A percentile compares a stretch with the other conserved stretches of the same genome.
phyloP scores from a whole-genome alignment of 2,797 vertebrate species.

The Molothrus ater region DNA sequence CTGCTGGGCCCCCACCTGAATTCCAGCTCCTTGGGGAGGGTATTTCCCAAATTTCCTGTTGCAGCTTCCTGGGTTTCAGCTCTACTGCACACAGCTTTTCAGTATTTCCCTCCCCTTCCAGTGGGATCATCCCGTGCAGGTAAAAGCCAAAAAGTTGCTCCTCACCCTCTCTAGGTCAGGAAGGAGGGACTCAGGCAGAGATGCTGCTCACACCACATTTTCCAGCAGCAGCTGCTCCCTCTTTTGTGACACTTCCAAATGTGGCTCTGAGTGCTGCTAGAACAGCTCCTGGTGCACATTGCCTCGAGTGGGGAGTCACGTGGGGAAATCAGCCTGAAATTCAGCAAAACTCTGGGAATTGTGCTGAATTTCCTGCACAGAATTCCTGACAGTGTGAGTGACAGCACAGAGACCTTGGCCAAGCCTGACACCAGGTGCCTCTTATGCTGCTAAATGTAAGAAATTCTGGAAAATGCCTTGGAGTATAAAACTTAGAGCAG shows the following conservation, averaged over 20 bases:
- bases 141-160: neutral
- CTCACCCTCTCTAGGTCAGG: neutral
- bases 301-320: neutral
- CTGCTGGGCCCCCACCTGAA: neutral
- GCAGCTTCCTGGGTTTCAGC: neutral
- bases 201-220: constrained; percentile 15
- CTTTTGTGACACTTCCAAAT: neutral
- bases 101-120: neutral
- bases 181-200: neutral
- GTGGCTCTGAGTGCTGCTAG: neutral
- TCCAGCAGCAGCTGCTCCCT: constrained; percentile 10
- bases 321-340: neutral
- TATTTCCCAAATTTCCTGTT: neutral
- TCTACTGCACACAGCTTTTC: neutral
- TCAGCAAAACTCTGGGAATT: neutral
- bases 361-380: neutral
- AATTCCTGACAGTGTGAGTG: accelerated
- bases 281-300: neutral
- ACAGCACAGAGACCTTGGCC: neutral
- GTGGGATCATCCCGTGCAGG: neutral
- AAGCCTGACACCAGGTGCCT: neutral
- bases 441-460: neutral
- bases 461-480: neutral
- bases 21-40: neutral
- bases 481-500: neutral